Conservation (phyloP, 2,797 vertebrate genomes). For the Lagothrix lagotricha region DNA sequence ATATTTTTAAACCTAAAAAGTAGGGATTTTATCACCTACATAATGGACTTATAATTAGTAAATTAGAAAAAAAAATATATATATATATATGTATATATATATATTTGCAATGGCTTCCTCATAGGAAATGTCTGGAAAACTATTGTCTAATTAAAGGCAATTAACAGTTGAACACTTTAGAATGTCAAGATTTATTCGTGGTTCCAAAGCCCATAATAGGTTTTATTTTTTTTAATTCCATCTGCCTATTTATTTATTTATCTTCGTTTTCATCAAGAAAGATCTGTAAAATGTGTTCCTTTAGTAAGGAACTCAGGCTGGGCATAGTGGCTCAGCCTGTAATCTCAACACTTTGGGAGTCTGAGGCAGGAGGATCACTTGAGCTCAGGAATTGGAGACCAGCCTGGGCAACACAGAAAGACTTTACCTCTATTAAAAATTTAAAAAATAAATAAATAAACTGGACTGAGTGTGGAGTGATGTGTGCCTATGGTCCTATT, state of each 20-base stretch:
- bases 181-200: background rate
- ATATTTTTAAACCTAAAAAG: background rate
- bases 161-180: background rate
- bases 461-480: background rate
- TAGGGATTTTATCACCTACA: background rate
- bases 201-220: background rate
- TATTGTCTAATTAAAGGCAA: conserved; percentile 17
- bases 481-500: background rate
- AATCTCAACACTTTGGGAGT: background rate
- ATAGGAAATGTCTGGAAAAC: background rate
- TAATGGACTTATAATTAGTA: background rate
- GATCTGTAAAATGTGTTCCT: background rate
- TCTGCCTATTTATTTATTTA: background rate
- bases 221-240: background rate
- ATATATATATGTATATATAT: background rate
- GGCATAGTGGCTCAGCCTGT: background rate
- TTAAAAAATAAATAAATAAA: background rate
- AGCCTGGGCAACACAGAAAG: background rate
- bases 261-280: background rate
- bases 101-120: background rate
- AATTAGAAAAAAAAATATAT: background rate
- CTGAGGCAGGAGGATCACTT: background rate
- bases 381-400: background rate
- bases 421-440: background rate
- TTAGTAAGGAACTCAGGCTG: background rate